phyloP scores from a whole-genome alignment of 2,113 vertebrate species.

The Catagonus wagneri region DNA sequence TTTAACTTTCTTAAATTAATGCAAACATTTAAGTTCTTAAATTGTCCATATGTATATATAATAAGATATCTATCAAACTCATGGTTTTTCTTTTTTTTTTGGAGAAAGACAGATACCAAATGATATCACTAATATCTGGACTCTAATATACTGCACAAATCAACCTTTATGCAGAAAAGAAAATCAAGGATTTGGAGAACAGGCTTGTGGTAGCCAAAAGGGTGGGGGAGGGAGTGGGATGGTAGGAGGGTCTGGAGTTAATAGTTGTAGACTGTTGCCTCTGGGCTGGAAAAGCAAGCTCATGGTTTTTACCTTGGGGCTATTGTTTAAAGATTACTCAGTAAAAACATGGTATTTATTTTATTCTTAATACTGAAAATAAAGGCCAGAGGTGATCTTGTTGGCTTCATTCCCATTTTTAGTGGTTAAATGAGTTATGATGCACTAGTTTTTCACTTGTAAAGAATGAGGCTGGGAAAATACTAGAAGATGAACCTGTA shows the following conservation, averaged over 20 bases:
- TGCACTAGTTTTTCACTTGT: background rate
- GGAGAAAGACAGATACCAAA: no score
- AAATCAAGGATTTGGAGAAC: no score
- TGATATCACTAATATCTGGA: no score
- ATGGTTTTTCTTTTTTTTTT: no score
- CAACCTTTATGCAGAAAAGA: no score
- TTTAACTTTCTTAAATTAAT: background rate
- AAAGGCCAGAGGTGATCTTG: background rate
- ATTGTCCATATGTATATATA: background rate
- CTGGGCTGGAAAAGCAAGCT: no score
- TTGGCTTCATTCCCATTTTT: background rate
- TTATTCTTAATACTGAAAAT: background rate
- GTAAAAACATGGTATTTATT: constrained; percentile 23
- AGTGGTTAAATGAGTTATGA: background rate
- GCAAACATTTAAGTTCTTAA: background rate
- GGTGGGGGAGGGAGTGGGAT: no score
- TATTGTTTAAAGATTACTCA: background rate
- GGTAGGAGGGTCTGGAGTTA: no score
- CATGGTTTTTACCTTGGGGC: no score
- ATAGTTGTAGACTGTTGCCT: no score
- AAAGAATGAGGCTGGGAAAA: background rate
- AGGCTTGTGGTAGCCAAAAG: no score
- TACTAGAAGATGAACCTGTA: background rate
- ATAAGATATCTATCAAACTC: background rate
- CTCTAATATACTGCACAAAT: no score